Conservation (phyloP, 1,140 invertebrate genomes). For the Hydropsyche tenuis region DNA sequence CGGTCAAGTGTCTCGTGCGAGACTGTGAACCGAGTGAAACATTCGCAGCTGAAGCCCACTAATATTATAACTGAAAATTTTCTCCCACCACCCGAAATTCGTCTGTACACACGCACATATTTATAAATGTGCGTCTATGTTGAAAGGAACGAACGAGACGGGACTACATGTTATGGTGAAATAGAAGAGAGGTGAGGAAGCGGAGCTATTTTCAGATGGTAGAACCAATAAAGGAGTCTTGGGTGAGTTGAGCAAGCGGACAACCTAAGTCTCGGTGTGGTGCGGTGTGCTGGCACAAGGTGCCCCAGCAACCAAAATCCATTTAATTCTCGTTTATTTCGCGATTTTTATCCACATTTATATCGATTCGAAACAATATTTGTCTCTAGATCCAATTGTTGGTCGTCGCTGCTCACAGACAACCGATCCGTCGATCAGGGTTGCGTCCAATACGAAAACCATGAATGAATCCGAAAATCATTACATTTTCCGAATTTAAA, state of each 20-base stretch:
- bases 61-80: constrained; percentile 59
- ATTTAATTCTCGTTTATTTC: no score
- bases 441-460: no score
- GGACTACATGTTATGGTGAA: constrained; percentile 52
- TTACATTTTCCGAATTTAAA: no score
- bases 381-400: no score
- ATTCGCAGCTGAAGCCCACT: constrained; percentile 58
- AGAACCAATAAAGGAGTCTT: constrained; percentile 65
- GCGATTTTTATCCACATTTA: no score
- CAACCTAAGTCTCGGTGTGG: constrained; percentile 57
- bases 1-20: constrained; percentile 40
- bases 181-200: constrained; percentile 43
- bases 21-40: constrained; percentile 54
- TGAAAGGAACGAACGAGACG: constrained; percentile 54
- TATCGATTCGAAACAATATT: no score
- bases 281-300: constrained; percentile 61
- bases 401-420: background rate
- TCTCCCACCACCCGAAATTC: constrained; percentile 47
- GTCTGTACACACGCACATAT: background rate
- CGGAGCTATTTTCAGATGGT: constrained; percentile 62
- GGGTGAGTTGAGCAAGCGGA: constrained; percentile 64
- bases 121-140: constrained; percentile 41
- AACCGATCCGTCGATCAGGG: no score
- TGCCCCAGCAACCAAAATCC: constrained; percentile 37
- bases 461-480: no score